These are phyloP conservation scores for Sphecodes monilicornis DNA, from an alignment of 2,888 invertebrate species.

Conservation along the genomic window DNA sequence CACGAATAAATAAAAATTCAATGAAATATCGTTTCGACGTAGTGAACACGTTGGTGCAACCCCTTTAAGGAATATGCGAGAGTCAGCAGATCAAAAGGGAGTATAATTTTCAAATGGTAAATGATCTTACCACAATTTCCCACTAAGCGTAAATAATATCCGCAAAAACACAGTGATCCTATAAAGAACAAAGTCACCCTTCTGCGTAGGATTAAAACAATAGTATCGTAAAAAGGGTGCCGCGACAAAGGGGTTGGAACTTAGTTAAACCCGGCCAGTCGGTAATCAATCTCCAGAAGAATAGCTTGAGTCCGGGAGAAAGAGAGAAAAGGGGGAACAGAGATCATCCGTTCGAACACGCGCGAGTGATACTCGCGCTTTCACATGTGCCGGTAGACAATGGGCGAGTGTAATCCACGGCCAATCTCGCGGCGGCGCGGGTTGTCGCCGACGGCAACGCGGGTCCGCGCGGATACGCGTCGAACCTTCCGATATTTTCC, in stretches of 20 bases:
- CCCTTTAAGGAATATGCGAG: no score
- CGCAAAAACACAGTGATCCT: no score
- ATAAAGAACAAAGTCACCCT: no score
- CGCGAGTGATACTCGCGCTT: background rate
- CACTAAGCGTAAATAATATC: no score
- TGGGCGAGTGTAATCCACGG: slow-evolving; percentile 55
- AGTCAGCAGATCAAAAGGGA: no score
- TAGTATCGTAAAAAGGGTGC: background rate
- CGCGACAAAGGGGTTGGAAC: background rate
- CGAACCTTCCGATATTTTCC: slow-evolving; percentile 52
- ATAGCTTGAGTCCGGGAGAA: background rate
- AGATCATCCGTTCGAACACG: slow-evolving; percentile 4
- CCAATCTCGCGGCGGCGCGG: slow-evolving; percentile 48
- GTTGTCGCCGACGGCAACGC: slow-evolving; percentile 32
- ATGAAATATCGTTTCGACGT: no score
- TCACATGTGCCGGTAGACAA: slow-evolving; percentile 31
- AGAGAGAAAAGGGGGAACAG: background rate
- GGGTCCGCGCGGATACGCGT: slow-evolving; percentile 28
- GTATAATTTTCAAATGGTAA: no score
- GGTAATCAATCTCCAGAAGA: slow-evolving; percentile 11
- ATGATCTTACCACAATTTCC: no score
- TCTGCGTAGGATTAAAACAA: background rate
- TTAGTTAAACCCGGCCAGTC: background rate
- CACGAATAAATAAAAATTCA: no score
- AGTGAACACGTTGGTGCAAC: no score